phyloP scores from a whole-genome alignment of 1,140 invertebrate genomes.

The Diachasma alloeum region DNA sequence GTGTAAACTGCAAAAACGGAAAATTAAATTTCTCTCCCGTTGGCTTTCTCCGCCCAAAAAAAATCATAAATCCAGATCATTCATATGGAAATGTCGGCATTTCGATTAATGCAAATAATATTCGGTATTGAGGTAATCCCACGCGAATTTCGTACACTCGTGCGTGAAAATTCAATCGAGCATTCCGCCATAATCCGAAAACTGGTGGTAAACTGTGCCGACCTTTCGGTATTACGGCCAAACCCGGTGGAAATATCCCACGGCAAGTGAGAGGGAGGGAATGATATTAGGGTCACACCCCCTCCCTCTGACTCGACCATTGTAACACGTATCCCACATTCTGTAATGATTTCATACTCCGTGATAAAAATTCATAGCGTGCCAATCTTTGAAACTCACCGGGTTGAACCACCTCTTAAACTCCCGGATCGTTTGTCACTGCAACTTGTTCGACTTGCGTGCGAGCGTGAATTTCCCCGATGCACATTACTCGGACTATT shows the following conservation, averaged over 20 bases:
- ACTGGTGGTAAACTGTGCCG: neutral
- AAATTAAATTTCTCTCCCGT: neutral
- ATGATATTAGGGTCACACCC: slow-evolving; percentile 14
- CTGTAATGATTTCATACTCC: neutral
- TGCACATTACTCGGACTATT: slow-evolving; percentile 12
- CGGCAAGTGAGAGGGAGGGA: neutral
- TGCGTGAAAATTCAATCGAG: neutral
- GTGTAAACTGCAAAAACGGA: too few species aligned
- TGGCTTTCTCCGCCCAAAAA: neutral
- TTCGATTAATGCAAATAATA: neutral
- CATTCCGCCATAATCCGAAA: neutral
- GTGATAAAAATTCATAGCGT: slow-evolving; percentile 27
- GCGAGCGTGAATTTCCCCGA: slow-evolving; percentile 20
- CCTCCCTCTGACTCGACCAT: neutral
- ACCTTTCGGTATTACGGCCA: too few species aligned
- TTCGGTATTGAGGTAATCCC: neutral
- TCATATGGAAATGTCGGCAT: neutral
- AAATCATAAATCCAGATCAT: neutral
- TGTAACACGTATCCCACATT: neutral
- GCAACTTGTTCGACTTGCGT: slow-evolving; percentile 6
- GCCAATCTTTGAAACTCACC: neutral
- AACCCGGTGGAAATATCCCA: too few species aligned
- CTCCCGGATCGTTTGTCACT: slow-evolving; percentile 16
- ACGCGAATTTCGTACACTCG: neutral
- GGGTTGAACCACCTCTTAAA: slow-evolving; percentile 22